Percentiles rank a stretch among this genome's conserved stretches.
Conservation (phyloP, 2,113 vertebrate genomes). For the Furnarius figulus region DNA sequence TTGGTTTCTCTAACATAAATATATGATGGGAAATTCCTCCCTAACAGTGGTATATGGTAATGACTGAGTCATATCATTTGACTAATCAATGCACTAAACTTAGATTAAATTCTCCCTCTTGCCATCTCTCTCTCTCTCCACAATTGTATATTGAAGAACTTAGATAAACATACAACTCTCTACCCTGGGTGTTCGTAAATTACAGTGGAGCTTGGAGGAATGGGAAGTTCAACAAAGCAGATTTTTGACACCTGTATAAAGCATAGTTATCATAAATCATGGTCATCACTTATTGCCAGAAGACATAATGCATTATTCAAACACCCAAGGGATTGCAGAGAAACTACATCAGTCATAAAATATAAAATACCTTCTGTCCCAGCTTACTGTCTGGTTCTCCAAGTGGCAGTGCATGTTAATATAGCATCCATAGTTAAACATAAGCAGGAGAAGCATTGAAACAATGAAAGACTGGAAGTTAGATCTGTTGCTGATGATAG, state of each 20-base stretch:
- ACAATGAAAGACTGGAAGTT: not conserved
- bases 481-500: not conserved
- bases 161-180: slow-evolving; percentile 33
- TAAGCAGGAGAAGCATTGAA: not conserved
- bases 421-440: not conserved
- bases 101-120: not conserved
- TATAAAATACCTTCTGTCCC: slow-evolving; percentile 22
- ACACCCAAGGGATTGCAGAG: not conserved
- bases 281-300: slow-evolving; percentile 35
- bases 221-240: slow-evolving; percentile 24
- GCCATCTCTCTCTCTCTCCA: not conserved
- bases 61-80: not conserved
- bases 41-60: not conserved
- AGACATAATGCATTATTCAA: slow-evolving; percentile 39
- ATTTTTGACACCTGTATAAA: slow-evolving; percentile 50
- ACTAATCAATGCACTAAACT: slow-evolving; percentile 34
- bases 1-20: slow-evolving; percentile 43
- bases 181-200: slow-evolving; percentile 45
- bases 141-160: not conserved
- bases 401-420: slow-evolving; percentile 30
- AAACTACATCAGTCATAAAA: slow-evolving; percentile 9
- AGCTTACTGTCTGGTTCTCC: slow-evolving; percentile 11
- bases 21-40: not conserved
- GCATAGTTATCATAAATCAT: slow-evolving; percentile 30
- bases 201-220: slow-evolving; percentile 3